These are phyloP conservation scores for Hirtodrosophila duncani DNA, from an alignment of 2,888 invertebrate species.

Conservation along the genomic window DNA sequence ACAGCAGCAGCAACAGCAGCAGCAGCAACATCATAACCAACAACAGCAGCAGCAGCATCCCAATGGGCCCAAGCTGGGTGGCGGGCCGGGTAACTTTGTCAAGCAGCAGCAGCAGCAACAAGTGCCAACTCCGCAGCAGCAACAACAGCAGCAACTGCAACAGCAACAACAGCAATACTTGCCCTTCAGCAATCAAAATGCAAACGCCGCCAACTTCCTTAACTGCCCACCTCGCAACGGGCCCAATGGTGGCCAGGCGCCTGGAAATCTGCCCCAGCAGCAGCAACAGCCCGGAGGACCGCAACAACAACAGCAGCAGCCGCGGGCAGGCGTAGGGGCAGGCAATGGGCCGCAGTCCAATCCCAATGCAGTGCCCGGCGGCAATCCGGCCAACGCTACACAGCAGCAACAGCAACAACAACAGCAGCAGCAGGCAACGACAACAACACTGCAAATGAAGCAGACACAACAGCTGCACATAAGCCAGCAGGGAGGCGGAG, in stretches of 20 bases:
- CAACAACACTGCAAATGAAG: slow-evolving; percentile 87
- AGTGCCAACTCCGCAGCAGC: slow-evolving; percentile 60
- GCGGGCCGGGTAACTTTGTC: slow-evolving; percentile 63
- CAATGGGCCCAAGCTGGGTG: slow-evolving; percentile 74
- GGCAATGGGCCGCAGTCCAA: slow-evolving; percentile 60
- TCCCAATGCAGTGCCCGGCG: slow-evolving; percentile 59
- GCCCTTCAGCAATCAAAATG: slow-evolving; percentile 80
- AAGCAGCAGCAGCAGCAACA: slow-evolving; percentile 75
- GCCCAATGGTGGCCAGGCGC: slow-evolving; percentile 46
- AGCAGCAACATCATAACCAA: slow-evolving; percentile 63
- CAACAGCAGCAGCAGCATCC: slow-evolving; percentile 61
- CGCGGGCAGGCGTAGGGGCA: slow-evolving; percentile 31
- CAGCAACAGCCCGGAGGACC: slow-evolving; percentile 52
- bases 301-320: slow-evolving; percentile 42
- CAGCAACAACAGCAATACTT: slow-evolving; percentile 81
- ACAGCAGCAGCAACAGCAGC: slow-evolving; percentile 73
- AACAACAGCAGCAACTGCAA: slow-evolving; percentile 57
- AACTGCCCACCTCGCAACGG: slow-evolving; percentile 74
- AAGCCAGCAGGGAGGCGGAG: slow-evolving; percentile 86
- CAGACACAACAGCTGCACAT: slow-evolving; percentile 94
- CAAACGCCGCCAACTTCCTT: slow-evolving; percentile 73
- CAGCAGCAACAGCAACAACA: slow-evolving; percentile 54
- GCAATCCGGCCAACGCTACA: slow-evolving; percentile 61
- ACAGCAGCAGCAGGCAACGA: slow-evolving; percentile 73
- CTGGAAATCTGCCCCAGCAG: slow-evolving; percentile 49